Evolutionary conservation across 2,797 vertebrate genomes (phyloP), one percentile per base, ranked within the genome.

Genomic region (Danio tinwini): DNA sequence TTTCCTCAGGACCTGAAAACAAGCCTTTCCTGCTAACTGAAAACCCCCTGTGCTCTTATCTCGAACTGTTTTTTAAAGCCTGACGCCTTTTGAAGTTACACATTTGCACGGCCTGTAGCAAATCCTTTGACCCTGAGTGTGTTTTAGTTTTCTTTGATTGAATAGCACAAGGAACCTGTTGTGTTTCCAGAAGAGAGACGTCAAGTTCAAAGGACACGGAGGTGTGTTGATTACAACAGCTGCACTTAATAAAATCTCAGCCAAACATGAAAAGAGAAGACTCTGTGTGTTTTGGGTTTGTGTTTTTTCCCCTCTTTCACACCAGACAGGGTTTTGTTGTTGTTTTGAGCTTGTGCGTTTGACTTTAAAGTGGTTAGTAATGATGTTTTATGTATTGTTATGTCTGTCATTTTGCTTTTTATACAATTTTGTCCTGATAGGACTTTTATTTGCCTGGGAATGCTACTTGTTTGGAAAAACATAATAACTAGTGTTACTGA

Each of bases 171-270:
- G 73, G 74, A 85, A 70, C 73, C 85, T 78, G 53, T 56, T 82
- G 83, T 70, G 63, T 75, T 83, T 77, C 73, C 82, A 70, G 80
- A 80, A 83, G 55, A 80, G 73, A 83, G 73, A 82, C 39, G 76
- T 64, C 74, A 69, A 74, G 74, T 62, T 59, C 74, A 84, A 78
- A 86, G 77, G 45, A 44, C 37, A 7, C 52, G 44, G 56, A 13
- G 64, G 58, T 78, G 61, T 44, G 74, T 78, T 56, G 64, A 74
- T 79, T 68, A 55, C 49, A 65, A 47, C 69, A 72, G 74, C 74
- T 79, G 64, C 64, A 44, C 63, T 74, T 70, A 7, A 64, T 39
- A 29, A 63, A 63, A 58, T 53, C n/a, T 64, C 19, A 19, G 6
- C 29, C 6, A 13, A 67, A 53, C 45, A 55, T 37, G 39, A 72